These are phyloP conservation scores for Empidonax traillii DNA, from an alignment of 2,113 vertebrate species.

Conservation along the genomic window DNA sequence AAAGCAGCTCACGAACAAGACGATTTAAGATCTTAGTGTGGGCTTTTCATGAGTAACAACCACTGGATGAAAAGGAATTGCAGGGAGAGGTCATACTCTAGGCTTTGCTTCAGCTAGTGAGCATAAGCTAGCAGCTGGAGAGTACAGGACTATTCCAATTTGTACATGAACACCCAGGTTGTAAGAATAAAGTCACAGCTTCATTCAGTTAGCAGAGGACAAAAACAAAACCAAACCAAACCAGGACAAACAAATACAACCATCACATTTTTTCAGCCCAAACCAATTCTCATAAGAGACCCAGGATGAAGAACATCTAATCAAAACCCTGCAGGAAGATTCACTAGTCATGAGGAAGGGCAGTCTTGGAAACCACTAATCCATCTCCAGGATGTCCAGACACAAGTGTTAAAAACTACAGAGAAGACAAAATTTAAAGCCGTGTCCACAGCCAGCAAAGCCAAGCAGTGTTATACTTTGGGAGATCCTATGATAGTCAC, in stretches of 20 bases:
- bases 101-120: accelerated
- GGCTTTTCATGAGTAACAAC: neutral
- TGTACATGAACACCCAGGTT: neutral
- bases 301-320: neutral
- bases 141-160: neutral
- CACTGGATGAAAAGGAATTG: neutral
- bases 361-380: neutral
- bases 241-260: neutral
- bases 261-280: neutral
- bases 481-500: neutral
- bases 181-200: neutral
- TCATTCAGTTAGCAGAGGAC: neutral
- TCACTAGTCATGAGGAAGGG: neutral
- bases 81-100: neutral
- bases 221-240: neutral
- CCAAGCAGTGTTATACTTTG: neutral
- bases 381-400: neutral
- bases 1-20: too few species aligned
- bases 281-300: neutral
- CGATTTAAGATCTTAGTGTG: too few species aligned
- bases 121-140: neutral
- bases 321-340: neutral
- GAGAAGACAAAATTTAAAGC: neutral
- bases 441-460: neutral
- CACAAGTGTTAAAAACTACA: neutral